Evolutionary conservation across 2,888 invertebrate species (phyloP), one percentile per base, ranked within the genome.

Genomic region (Tolmerus cingulatus): DNA sequence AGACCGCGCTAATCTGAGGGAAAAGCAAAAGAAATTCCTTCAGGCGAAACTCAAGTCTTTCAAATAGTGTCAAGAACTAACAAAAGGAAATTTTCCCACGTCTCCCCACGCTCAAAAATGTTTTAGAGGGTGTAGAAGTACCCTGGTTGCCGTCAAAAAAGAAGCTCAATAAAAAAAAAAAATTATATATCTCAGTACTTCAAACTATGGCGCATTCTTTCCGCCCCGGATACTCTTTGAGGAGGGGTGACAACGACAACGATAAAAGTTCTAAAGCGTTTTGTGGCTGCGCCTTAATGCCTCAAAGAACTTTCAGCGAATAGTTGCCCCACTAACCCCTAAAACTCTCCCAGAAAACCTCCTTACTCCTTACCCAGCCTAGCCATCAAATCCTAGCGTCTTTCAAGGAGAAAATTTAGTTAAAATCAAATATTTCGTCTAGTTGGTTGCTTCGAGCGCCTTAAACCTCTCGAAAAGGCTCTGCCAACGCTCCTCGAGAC

Each of bases 361-460:
- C 40, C 43, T 16, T 46, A 14, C 27, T 66, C 27, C 27, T 46
- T 46, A 46, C 27, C 14, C 4, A 40, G 23, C 23, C 34, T 19
- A 14, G 43, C 43, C 43, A n/a, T 43, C 78, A 19, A 3, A 78
- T 51, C 43, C 27, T 8, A 9, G 19, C 27, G n/a, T 77, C 19
- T 40, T 46, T 19, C n/a, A 77, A 27, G 19, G 74, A 27, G 34
- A 77, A 30, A 77, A 34, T 77, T 77, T 34, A n/a, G 37, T 37
- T 43, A 34, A 78, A 78, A 34, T 46, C 46, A 23, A 43, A 78
- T 78, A 78, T 40, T 78, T 78, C 46, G 78, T 78, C 43, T 78
- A 23, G 51, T 34, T 76, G n/a, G 51, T 46, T 46, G 51, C 51
- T 66, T 66, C 12, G 12, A 23, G 27, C 19, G 66, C 9, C 66